A percentile compares a stretch with the other conserved stretches of the same genome.
phyloP scores from a whole-genome alignment of 2,113 vertebrate genomes.

The Platichthys flesus region DNA sequence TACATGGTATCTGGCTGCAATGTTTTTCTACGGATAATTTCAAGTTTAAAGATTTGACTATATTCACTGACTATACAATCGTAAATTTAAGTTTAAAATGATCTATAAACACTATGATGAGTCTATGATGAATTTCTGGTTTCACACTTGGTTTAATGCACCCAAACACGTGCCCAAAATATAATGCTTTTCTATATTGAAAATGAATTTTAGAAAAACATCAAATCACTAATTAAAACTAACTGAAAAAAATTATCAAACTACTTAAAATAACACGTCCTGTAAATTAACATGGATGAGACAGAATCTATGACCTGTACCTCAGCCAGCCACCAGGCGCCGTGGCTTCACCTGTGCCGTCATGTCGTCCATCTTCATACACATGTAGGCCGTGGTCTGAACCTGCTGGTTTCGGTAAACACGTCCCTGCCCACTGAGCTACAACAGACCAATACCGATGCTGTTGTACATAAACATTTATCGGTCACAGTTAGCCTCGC shows the following conservation, averaged over 20 bases:
- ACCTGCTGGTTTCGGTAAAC: not conserved
- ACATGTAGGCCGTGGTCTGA: not conserved
- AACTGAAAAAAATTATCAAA: too few relatives aligned
- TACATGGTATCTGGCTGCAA: too few relatives aligned
- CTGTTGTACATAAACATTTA: constrained; percentile 44
- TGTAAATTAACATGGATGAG: not conserved
- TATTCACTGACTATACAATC: too few relatives aligned
- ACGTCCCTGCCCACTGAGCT: constrained; percentile 13
- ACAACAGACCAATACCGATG: constrained; percentile 25
- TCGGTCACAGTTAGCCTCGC: constrained; percentile 28
- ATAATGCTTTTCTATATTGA: too few relatives aligned
- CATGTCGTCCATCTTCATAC: not conserved
- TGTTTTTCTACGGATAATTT: too few relatives aligned
- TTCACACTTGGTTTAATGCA: not conserved
- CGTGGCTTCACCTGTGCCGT: too few relatives aligned
- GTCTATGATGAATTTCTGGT: not conserved
- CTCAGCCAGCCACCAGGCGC: not conserved
- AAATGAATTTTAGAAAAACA: too few relatives aligned
- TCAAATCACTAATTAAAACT: too few relatives aligned
- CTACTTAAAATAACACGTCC: not conserved
- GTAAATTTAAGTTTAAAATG: too few relatives aligned
- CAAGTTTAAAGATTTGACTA: too few relatives aligned
- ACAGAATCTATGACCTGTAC: not conserved
- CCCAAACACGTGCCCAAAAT: too few relatives aligned
- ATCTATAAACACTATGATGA: too few relatives aligned